These are phyloP conservation scores for Agelaius phoeniceus DNA, from an alignment of 2,113 vertebrate genomes.

Conservation along the genomic window DNA sequence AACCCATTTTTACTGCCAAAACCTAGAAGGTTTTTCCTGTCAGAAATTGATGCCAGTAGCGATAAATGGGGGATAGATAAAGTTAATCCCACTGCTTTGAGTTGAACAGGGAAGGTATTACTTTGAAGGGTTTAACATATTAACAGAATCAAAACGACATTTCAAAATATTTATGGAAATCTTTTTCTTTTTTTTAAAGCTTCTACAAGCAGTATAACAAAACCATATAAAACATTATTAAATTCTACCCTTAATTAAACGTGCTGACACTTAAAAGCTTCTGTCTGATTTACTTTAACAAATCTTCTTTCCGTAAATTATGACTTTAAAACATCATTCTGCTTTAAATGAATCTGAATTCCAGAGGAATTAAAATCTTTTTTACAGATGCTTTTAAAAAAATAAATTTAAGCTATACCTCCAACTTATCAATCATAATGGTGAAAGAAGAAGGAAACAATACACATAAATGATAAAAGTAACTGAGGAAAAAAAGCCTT, in stretches of 20 bases:
- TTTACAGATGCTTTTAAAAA: background rate
- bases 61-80: conserved; percentile 61
- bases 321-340: conserved; percentile 5
- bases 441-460: background rate
- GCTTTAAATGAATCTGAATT: background rate
- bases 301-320: conserved; percentile 40
- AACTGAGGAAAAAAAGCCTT: background rate
- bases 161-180: conserved; percentile 69
- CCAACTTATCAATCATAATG: background rate
- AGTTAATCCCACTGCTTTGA: conserved; percentile 57
- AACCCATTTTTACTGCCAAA: conserved; percentile 49
- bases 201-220: conserved; percentile 64
- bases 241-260: conserved; percentile 62
- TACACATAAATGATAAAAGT: background rate
- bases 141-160: conserved; percentile 40
- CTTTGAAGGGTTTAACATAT: conserved; percentile 71
- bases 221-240: conserved; percentile 39
- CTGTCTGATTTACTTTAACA: conserved; percentile 38
- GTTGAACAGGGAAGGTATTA: conserved; percentile 60
- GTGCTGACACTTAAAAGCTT: conserved; percentile 59
- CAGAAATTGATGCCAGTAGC: conserved; percentile 45
- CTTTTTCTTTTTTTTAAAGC: background rate
- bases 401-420: background rate
- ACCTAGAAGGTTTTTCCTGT: conserved; percentile 44
- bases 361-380: background rate